Conservation (phyloP, 2,113 vertebrate species). For the Meriones unguiculatus region DNA sequence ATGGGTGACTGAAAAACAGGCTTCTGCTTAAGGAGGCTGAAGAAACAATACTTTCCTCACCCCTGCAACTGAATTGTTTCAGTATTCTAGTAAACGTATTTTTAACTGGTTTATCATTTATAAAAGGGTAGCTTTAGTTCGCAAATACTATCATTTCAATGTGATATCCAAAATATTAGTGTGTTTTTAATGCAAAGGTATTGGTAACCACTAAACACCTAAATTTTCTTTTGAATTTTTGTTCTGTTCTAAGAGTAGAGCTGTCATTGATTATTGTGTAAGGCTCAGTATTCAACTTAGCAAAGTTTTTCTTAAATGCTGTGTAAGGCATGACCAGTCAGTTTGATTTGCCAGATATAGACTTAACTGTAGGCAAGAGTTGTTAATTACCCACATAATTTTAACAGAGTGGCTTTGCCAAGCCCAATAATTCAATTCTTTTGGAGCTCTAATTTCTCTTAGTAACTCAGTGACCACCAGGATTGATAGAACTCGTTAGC, state of each 20-base stretch:
- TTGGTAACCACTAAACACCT: neutral
- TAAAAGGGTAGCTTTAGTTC: neutral
- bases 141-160: neutral
- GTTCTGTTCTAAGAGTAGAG: neutral
- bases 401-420: conserved; percentile 51
- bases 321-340: neutral
- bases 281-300: neutral
- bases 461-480: conserved; percentile 21
- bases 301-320: conserved; percentile 1
- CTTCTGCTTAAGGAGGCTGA: neutral
- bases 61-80: neutral
- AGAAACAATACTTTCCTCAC: neutral
- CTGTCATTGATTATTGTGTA: conserved; percentile 18
- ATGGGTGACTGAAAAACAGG: neutral
- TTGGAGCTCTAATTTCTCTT: conserved; percentile 30
- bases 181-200: neutral
- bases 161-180: neutral
- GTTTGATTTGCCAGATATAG: conserved; percentile 50
- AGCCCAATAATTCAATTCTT: conserved; percentile 49
- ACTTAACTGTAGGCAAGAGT: conserved; percentile 45
- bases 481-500: conserved; percentile 48
- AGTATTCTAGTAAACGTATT: neutral
- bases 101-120: neutral
- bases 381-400: conserved; percentile 63
- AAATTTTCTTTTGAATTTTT: conserved; percentile 7